phyloP scores from a whole-genome alignment of 2,888 invertebrate species.

The Heteropelma amictum region DNA sequence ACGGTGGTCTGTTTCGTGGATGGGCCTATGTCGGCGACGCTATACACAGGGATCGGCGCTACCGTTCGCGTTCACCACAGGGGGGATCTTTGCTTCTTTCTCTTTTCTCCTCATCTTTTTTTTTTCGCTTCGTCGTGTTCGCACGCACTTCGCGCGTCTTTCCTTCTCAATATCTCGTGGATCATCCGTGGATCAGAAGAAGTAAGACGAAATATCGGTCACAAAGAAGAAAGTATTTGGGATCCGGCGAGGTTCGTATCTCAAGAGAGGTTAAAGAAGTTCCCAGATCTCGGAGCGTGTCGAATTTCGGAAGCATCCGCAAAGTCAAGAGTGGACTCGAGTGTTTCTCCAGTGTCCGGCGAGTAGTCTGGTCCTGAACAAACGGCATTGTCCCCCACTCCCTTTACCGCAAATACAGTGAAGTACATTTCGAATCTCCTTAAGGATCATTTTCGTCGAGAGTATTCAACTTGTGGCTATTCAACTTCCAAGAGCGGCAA shows the following conservation, averaged over 20 bases:
- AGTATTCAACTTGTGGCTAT: not conserved
- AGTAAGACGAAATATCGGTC: slow-evolving; percentile 51
- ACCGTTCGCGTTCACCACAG: slow-evolving; percentile 70
- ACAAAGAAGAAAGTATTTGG: slow-evolving; percentile 32
- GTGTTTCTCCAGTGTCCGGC: slow-evolving; percentile 37
- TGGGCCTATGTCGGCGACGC: slow-evolving; percentile 66
- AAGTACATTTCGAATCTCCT: slow-evolving; percentile 40
- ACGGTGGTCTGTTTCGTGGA: slow-evolving; percentile 69
- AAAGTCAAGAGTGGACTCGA: slow-evolving; percentile 52
- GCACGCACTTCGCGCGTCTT: slow-evolving; percentile 44
- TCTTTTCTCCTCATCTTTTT: slow-evolving; percentile 48
- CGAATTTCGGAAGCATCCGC: slow-evolving; percentile 57
- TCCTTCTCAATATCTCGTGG: slow-evolving; percentile 5
- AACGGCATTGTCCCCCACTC: not conserved
- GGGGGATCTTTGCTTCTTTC: slow-evolving; percentile 65
- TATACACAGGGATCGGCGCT: slow-evolving; percentile 65
- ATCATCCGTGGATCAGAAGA: slow-evolving; percentile 37
- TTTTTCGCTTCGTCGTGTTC: slow-evolving; percentile 50
- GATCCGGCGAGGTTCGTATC: slow-evolving; percentile 33
- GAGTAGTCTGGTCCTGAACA: slow-evolving; percentile 20
- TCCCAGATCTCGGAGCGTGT: slow-evolving; percentile 52
- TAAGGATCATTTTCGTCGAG: slow-evolving; percentile 12
- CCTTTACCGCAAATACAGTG: not conserved
- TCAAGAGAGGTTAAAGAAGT: slow-evolving; percentile 15
- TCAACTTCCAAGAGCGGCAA: not conserved